Evolutionary conservation across 2,797 vertebrate species (phyloP).

Genomic region (Denticeps clupeoides): DNA sequence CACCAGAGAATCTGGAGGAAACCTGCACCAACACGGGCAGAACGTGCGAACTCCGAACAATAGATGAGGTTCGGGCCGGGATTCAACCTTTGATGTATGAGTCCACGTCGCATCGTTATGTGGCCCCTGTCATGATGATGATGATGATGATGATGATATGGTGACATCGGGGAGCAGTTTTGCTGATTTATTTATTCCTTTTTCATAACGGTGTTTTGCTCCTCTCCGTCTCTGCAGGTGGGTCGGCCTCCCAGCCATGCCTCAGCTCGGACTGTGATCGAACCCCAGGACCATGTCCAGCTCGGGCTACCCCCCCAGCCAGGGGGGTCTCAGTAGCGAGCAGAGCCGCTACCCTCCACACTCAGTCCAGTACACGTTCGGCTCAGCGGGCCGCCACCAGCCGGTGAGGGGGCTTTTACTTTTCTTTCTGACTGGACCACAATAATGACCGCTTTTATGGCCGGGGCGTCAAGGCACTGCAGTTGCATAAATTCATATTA

Average conservation of each 20-base stretch:
- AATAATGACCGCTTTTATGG: no score
- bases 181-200: background rate
- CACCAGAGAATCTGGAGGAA: no score
- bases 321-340: slow-evolving; percentile 94
- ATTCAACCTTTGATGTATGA: no score
- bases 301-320: slow-evolving; percentile 91
- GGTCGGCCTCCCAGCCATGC: slow-evolving; percentile 68
- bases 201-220: background rate
- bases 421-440: background rate
- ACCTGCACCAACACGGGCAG: no score
- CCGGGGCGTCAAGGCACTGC: no score
- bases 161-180: no score
- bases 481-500: no score
- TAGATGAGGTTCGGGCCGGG: no score
- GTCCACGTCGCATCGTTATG: no score
- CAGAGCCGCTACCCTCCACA: slow-evolving; percentile 85
- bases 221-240: slow-evolving; percentile 57
- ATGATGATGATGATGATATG: no score
- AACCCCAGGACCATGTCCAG: slow-evolving; percentile 68
- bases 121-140: background rate
- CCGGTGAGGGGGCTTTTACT: slow-evolving; percentile 60
- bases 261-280: slow-evolving; percentile 62
- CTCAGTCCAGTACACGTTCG: slow-evolving; percentile 89
- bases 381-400: slow-evolving; percentile 73
- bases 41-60: no score